These are phyloP conservation scores for Pterocles burchelli DNA, from an alignment of 2,113 vertebrate genomes.

Conservation along the genomic window DNA sequence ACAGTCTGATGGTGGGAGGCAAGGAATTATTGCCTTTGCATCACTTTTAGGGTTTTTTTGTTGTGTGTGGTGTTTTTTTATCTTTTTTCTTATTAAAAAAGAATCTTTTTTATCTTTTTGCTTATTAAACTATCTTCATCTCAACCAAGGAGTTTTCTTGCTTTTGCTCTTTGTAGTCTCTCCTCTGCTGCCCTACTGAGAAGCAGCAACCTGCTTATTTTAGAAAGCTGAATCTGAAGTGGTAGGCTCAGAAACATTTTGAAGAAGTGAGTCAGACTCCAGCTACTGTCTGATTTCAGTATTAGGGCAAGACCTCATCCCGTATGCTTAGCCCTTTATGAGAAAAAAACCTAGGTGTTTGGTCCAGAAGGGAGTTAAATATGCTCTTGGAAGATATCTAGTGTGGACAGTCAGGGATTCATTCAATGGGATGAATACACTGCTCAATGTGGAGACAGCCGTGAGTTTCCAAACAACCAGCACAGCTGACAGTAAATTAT, in stretches of 20 bases:
- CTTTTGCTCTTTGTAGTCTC: too few relatives aligned
- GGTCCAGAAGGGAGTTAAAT: not conserved
- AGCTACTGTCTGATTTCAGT: not conserved
- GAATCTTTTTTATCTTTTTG: too few relatives aligned
- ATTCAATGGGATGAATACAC: not conserved
- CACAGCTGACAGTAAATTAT: not conserved
- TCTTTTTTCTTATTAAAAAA: not conserved
- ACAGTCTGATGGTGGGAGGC: not conserved
- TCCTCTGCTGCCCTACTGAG: too few relatives aligned
- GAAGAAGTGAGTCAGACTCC: not conserved
- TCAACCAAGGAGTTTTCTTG: too few relatives aligned
- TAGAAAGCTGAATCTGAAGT: not conserved
- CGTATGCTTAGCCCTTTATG: not conserved
- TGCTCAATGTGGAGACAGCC: not conserved
- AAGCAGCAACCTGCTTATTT: not conserved
- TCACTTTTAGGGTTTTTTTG: not conserved
- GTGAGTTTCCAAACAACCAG: not conserved
- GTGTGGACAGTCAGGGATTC: not conserved
- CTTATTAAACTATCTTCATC: not conserved
- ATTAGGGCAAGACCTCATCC: not conserved
- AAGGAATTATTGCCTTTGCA: not conserved
- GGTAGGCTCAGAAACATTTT: not conserved
- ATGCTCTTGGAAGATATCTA: not conserved
- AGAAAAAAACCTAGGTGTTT: not conserved
- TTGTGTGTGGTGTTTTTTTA: too few relatives aligned